Conservation (phyloP, 2,888 invertebrate genomes). For the Opisthograptis luteolata region DNA sequence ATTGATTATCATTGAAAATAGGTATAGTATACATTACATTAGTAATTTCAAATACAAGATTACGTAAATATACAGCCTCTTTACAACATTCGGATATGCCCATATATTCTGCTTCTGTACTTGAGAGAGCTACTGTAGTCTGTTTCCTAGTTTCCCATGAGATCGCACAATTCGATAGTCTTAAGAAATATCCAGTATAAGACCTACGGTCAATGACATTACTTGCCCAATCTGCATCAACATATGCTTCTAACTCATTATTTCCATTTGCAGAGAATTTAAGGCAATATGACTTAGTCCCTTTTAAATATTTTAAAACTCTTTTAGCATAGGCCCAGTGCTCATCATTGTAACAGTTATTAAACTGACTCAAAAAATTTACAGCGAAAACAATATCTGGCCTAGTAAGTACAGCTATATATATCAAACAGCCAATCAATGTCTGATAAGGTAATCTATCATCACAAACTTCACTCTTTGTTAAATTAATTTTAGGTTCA, state of each 20-base stretch:
- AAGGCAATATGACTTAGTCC: neutral
- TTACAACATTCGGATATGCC: conserved; percentile 14
- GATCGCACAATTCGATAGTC: conserved; percentile 37
- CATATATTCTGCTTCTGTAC: conserved; percentile 35
- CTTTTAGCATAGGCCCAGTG: neutral
- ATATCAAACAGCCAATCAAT: neutral
- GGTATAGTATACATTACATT: neutral
- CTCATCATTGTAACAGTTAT: neutral
- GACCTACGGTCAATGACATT: conserved; percentile 53
- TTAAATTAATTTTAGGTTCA: neutral
- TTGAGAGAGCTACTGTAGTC: conserved; percentile 41
- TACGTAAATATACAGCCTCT: conserved; percentile 12
- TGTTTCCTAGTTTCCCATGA: conserved; percentile 37
- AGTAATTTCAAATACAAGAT: conserved; percentile 3
- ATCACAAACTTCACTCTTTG: neutral
- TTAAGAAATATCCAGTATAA: conserved; percentile 44
- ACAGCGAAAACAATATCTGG: neutral
- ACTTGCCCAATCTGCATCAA: conserved; percentile 28
- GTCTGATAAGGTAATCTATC: neutral
- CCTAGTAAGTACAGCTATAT: neutral
- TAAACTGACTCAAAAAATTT: neutral
- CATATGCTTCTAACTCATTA: neutral
- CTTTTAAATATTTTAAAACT: neutral
- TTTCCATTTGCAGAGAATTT: neutral
- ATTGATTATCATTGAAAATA: neutral